Percentiles rank a stretch among this genome's conserved stretches.
Conservation (phyloP, 1,140 invertebrate genomes). For the Drosophila willistoni region DNA sequence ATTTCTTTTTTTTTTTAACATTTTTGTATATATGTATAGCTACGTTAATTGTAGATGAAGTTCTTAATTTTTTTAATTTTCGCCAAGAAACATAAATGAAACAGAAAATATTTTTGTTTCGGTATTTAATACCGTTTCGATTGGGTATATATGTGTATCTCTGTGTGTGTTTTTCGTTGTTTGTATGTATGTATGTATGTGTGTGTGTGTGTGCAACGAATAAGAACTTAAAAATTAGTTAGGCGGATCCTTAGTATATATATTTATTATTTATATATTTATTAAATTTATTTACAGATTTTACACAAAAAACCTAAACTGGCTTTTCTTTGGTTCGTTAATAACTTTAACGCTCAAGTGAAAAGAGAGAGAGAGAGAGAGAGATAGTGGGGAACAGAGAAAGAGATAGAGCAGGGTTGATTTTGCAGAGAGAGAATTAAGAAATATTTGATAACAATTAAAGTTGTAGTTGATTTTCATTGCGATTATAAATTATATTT, state of each 20-base stretch:
- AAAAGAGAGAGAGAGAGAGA: constrained; percentile 25
- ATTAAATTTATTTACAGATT: constrained; percentile 66
- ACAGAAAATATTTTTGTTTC: constrained; percentile 20
- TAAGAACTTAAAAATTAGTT: constrained; percentile 25
- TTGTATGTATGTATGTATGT: constrained; percentile 31
- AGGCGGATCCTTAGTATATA: constrained; percentile 46
- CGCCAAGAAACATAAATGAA: constrained; percentile 15
- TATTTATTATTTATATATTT: too few relatives aligned
- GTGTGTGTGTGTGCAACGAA: constrained; percentile 41
- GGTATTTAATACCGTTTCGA: constrained; percentile 72
- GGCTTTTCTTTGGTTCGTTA: constrained; percentile 69
- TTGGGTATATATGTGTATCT: constrained; percentile 41
- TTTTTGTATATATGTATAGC: constrained; percentile 35
- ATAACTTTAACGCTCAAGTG: constrained; percentile 28
- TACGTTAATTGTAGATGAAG: constrained; percentile 30
- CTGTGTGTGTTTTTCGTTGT: constrained; percentile 35
- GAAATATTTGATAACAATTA: constrained; percentile 25
- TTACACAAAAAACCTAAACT: constrained; percentile 33
- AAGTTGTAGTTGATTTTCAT: constrained; percentile 6
- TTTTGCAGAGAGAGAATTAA: neutral
- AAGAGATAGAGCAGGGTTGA: neutral
- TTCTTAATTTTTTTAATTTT: too few relatives aligned
- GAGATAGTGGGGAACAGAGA: neutral
- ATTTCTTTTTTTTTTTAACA: constrained; percentile 64
- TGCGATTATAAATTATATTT: constrained; percentile 13